Conservation (phyloP, 2,888 invertebrate genomes). For the Geophilus truncorum region DNA sequence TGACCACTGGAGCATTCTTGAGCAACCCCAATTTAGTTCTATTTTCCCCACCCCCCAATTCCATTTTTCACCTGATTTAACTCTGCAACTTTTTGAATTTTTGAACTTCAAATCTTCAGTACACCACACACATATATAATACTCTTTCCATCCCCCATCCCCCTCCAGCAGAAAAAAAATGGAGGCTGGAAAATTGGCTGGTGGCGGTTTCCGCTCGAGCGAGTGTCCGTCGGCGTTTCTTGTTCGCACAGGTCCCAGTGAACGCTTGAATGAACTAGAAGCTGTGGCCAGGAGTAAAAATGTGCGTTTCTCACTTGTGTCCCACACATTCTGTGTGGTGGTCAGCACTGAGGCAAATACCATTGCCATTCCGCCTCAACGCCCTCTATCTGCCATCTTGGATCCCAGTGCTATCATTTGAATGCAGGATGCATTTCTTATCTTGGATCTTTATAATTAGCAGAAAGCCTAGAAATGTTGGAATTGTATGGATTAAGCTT, state of each 20-base stretch:
- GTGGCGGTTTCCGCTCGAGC: background rate
- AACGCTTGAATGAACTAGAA: background rate
- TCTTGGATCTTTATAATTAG: no score
- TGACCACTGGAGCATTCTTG: no score
- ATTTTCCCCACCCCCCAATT: no score
- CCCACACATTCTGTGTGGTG: background rate
- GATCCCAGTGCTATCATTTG: background rate
- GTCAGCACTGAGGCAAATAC: background rate
- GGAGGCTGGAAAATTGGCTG: background rate
- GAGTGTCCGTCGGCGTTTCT: background rate
- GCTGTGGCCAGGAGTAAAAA: background rate
- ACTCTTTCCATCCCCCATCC: background rate
- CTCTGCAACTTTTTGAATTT: background rate
- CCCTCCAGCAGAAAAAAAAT: background rate
- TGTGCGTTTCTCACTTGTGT: background rate
- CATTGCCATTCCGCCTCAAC: background rate
- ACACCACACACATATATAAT: background rate
- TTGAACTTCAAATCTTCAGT: background rate
- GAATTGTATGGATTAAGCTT: background rate
- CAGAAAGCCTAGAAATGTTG: no score
- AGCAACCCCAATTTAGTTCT: no score
- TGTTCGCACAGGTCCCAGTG: background rate
- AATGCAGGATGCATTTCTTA: no score
- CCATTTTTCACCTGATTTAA: background rate
- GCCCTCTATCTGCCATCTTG: background rate